These are phyloP conservation scores for Crypturellus tataupa DNA, from an alignment of 2,797 vertebrate genomes.

Conservation along the genomic window DNA sequence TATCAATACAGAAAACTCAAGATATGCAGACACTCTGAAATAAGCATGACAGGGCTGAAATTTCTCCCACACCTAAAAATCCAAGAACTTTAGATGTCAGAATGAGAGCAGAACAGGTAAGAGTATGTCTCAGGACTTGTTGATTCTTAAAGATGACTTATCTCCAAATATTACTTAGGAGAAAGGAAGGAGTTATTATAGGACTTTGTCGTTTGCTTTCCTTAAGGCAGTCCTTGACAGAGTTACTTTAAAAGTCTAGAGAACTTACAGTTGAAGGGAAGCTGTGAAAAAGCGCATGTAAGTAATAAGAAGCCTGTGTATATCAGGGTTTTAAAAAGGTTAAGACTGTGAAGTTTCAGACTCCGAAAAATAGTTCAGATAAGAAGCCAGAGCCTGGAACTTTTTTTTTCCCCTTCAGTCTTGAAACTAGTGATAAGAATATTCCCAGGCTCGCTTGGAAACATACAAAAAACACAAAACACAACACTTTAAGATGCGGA, in stretches of 20 bases:
- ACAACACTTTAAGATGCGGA: background rate
- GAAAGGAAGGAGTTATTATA: background rate
- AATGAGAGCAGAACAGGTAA: background rate
- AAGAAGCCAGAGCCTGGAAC: background rate
- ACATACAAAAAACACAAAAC: background rate
- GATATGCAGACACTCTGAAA: background rate
- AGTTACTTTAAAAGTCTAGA: background rate
- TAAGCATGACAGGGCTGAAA: background rate
- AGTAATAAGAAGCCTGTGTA: background rate
- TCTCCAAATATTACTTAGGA: background rate
- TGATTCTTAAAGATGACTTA: background rate
- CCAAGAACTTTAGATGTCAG: accelerated
- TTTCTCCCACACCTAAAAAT: background rate
- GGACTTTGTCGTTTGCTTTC: background rate
- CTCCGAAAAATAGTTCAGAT: background rate
- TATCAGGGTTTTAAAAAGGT: background rate
- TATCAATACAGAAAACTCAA: no score
- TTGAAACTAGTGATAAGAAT: background rate
- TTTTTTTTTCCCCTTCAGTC: background rate
- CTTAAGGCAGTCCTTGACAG: background rate
- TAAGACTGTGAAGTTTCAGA: background rate
- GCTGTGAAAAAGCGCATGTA: background rate
- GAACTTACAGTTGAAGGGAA: background rate
- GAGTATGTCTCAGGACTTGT: background rate
- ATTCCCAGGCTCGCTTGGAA: background rate